Percentiles rank a stretch among this genome's conserved stretches.
phyloP scores from a whole-genome alignment of 2,888 invertebrate genomes.

The Xylocampa areola region DNA sequence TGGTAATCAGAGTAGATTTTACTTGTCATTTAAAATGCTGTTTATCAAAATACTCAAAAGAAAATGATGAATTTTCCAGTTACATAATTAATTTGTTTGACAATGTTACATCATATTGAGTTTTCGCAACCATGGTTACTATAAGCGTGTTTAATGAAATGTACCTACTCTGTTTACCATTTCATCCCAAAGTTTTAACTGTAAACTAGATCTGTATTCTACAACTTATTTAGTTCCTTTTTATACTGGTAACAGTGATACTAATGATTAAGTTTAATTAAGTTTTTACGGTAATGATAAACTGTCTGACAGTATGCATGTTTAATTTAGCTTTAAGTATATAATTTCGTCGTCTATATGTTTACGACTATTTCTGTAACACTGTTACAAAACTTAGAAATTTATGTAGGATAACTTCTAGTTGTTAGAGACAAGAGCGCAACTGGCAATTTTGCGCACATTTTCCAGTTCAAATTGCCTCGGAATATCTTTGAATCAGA shows the following conservation, averaged over 20 bases:
- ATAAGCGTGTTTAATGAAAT: constrained; percentile 4
- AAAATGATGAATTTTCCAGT: too few species aligned
- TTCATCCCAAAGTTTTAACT: constrained; percentile 45
- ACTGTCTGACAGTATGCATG: constrained; percentile 59
- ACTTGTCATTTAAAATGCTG: constrained; percentile 2
- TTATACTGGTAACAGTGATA: constrained; percentile 85
- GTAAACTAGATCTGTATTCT: constrained; percentile 68
- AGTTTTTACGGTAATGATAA: constrained; percentile 70
- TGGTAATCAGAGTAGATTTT: constrained; percentile 14
- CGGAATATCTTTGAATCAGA: constrained; percentile 28
- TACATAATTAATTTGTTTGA: too few species aligned
- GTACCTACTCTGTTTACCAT: constrained; percentile 20
- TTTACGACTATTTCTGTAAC: constrained; percentile 49
- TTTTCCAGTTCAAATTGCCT: constrained; percentile 32
- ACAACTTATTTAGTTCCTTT: constrained; percentile 81
- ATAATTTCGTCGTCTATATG: constrained; percentile 43
- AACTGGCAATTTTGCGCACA: constrained; percentile 21
- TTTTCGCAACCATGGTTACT: neutral
- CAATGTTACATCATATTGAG: too few species aligned
- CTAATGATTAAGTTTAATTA: constrained; percentile 74
- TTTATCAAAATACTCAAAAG: neutral
- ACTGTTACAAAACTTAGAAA: constrained; percentile 39
- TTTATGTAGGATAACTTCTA: constrained; percentile 33
- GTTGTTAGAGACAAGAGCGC: constrained; percentile 10
- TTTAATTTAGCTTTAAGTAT: constrained; percentile 60